Evolutionary conservation across 2,797 vertebrate species (phyloP).

Genomic region (Helicolenus hilgendorfi): DNA sequence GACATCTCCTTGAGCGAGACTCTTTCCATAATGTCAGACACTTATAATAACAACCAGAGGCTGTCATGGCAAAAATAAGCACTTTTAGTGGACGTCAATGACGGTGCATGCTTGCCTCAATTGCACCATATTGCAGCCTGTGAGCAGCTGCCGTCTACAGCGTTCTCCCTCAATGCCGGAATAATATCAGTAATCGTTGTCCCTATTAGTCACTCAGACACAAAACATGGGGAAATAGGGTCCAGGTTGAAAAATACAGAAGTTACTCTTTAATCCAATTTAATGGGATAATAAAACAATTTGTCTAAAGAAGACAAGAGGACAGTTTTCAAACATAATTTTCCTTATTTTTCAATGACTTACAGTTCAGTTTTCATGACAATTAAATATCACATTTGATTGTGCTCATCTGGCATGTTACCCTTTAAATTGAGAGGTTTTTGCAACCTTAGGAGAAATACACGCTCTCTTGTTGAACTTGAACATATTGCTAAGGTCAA

Average conservation of each 20-base stretch:
- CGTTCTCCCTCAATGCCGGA: neutral
- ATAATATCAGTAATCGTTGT: neutral
- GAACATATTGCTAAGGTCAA: constrained; percentile 1
- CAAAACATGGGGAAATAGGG: neutral
- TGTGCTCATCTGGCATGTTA: too few relatives aligned
- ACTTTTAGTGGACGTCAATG: neutral
- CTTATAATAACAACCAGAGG: neutral
- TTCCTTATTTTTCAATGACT: too few relatives aligned
- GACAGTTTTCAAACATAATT: too few relatives aligned
- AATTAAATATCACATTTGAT: too few relatives aligned
- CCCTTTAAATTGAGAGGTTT: neutral
- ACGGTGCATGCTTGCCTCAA: neutral
- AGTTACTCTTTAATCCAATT: too few relatives aligned
- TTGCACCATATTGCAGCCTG: neutral
- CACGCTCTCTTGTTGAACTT: too few relatives aligned
- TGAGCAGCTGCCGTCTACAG: neutral
- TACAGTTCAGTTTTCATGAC: too few relatives aligned
- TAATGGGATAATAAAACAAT: too few relatives aligned
- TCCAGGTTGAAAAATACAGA: neutral
- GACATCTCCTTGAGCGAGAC: neutral
- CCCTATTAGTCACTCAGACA: neutral
- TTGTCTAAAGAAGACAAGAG: too few relatives aligned
- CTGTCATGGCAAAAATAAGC: neutral
- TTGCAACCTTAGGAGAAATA: neutral
- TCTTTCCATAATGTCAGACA: neutral